Percentiles rank a stretch among this genome's conserved stretches.
phyloP scores from a whole-genome alignment of 2,888 invertebrate species.

The Rhagonycha lutea region DNA sequence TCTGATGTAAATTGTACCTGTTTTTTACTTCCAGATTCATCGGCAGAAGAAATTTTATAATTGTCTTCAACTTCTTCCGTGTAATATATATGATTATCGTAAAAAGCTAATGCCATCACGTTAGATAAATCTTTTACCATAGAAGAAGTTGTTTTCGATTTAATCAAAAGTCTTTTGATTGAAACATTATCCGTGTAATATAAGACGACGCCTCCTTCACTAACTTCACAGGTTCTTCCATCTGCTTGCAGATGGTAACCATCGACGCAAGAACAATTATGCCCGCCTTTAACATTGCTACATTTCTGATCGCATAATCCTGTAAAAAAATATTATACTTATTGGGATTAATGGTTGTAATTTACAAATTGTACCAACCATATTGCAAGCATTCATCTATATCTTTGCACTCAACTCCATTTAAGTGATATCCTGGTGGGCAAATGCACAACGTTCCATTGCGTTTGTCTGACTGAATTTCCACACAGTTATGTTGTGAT shows the following conservation, averaged over 20 bases:
- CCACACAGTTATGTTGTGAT: constrained; percentile 49
- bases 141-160: constrained; percentile 58
- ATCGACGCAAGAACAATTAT: constrained; percentile 66
- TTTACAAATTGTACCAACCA: constrained; percentile 50
- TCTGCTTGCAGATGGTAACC: constrained; percentile 60
- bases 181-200: constrained; percentile 70
- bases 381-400: constrained; percentile 67
- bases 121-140: constrained; percentile 60
- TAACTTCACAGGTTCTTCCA: constrained; percentile 60
- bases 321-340: constrained; percentile 24
- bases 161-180: constrained; percentile 67
- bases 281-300: constrained; percentile 62
- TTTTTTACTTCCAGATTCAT: constrained; percentile 63
- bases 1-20: constrained; percentile 53
- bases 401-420: constrained; percentile 59
- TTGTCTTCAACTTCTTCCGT: constrained; percentile 71
- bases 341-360: not conserved
- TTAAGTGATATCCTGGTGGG: constrained; percentile 51
- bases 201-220: constrained; percentile 66
- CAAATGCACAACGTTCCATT: constrained; percentile 65
- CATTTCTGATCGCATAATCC: constrained; percentile 72
- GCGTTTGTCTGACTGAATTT: constrained; percentile 53
- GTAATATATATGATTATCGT: constrained; percentile 77
- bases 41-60: constrained; percentile 72
- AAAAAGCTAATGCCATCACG: constrained; percentile 71